A percentile compares a stretch with the other conserved stretches of the same genome.
phyloP scores from a whole-genome alignment of 2,797 vertebrate species.

The Rhinichthys osculus region DNA sequence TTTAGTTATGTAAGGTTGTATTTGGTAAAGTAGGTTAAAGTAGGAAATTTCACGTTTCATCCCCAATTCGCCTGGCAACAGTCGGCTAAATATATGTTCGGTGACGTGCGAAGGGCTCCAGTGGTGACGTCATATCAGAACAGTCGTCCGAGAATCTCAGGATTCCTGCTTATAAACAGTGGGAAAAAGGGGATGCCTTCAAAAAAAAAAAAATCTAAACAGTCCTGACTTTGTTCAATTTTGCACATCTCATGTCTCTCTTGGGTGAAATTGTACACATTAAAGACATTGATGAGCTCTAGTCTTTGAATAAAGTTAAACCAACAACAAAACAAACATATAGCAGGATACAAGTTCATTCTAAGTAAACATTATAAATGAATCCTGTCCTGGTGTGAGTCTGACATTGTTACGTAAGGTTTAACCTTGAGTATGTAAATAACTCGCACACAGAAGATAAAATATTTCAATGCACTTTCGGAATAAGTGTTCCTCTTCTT shows the following conservation, averaged over 20 bases:
- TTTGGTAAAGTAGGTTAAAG: conserved; percentile 53
- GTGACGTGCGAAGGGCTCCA: conserved; percentile 73
- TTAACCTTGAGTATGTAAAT: conserved; percentile 45
- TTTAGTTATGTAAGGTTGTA: conserved; percentile 38
- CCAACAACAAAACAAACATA: not conserved
- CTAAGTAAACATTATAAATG: not conserved
- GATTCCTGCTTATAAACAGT: conserved; percentile 26
- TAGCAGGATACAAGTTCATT: not conserved
- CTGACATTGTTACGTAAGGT: conserved; percentile 54
- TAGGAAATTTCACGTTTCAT: conserved; percentile 65
- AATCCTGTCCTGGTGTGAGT: not conserved
- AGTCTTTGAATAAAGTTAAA: not conserved
- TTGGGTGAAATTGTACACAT: not conserved
- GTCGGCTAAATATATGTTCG: conserved; percentile 76
- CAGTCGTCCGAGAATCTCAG: conserved; percentile 57
- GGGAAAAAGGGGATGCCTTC: not conserved
- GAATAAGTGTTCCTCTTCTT: not conserved
- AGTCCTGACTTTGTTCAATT: not conserved
- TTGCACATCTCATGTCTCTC: not conserved
- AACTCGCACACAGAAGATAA: not conserved
- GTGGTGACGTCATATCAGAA: conserved; percentile 70
- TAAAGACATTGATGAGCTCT: not conserved
- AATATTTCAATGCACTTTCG: not conserved
- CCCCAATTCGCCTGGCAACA: conserved; percentile 79
- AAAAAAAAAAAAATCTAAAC: not conserved